Base-by-base conservation (phyloP, 2,888 invertebrate species). In the Rotaria socialis region DNA sequence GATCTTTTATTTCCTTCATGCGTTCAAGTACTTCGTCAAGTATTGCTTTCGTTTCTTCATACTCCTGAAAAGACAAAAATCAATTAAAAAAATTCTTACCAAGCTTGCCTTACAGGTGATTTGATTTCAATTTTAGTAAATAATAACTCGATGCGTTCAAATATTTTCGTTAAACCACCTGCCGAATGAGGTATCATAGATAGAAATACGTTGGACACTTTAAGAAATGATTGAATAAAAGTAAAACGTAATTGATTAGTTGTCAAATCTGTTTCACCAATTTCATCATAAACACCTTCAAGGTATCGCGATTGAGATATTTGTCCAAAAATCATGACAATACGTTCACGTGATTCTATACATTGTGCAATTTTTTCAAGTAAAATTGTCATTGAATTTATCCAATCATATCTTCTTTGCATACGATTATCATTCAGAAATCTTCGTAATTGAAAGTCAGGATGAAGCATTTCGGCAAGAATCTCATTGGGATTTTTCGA, bases 221-320 rank as follows among this genome's bases (percentile, higher is more conserved):
- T 80, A 8, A 80, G n/a, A 47, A 80, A 80, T 47, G 7, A 80
- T 47, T 80, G 75, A 80, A 80, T 80, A 80, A 80, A 80, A 43
- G 43, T 43, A 24, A 47, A 80, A 10, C 47, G 41, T 24, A 80
- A 80, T n/a, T 80, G 43, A 47, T 80, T 27, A 7, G 43, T 80
- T 24, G 4, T 80, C 43, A 24, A 4, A 43, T 80, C 47, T 24
- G 47, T 47, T 80, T 80, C 47, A 10, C 22, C 1, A 47, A 80
- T 19, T 80, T 80, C 75, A 16, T 80, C 47, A 47, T 80, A n/a
- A 22, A 80, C 75, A 80, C 75, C 75, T 24, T 80, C 75, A 0
- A 80, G 5, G 41, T 80, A 80, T 43, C 7, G 10, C 10, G 75
- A 27, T 80, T 43, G 6, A 22, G 47, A 27, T 22, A 80, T 22